Conservation (phyloP, 2,888 invertebrate genomes). For the Disparrhopalites patrizii region DNA sequence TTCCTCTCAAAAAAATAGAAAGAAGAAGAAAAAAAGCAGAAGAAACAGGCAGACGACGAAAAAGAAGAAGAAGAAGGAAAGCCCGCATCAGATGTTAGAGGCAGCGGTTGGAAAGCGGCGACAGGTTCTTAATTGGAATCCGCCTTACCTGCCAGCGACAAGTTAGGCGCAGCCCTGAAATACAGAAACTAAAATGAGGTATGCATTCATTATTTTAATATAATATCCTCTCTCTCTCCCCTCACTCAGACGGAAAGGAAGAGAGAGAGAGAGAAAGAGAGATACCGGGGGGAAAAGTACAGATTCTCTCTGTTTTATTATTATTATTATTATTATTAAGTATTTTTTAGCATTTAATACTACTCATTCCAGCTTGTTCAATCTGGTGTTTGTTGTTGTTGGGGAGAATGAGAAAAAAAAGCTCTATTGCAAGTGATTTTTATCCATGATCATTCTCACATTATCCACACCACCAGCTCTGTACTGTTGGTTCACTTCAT, state of each 20-base stretch:
- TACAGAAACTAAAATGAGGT: slow-evolving; percentile 29
- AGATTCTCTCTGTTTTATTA: background rate
- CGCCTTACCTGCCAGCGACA: slow-evolving; percentile 43
- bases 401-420: background rate
- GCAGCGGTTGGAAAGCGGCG: slow-evolving; percentile 37
- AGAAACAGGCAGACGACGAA: background rate
- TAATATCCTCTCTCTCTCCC: slow-evolving; percentile 5
- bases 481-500: slow-evolving; percentile 8
- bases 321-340: too few relatives aligned
- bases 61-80: slow-evolving; percentile 24
- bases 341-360: too few relatives aligned
- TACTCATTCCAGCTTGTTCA: too few relatives aligned
- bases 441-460: background rate
- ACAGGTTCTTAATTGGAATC: slow-evolving; percentile 45
- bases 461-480: background rate
- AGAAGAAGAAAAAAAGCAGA: background rate
- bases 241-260: background rate
- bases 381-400: too few relatives aligned
- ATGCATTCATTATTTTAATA: slow-evolving; percentile 29
- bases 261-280: slow-evolving; percentile 1
- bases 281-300: background rate
- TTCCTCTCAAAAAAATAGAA: background rate
- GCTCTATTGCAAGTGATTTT: background rate
- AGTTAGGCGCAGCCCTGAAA: slow-evolving; percentile 27
- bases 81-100: slow-evolving; percentile 38